phyloP scores from a whole-genome alignment of 2,797 vertebrate species.

The Halcyon leucocephala region DNA sequence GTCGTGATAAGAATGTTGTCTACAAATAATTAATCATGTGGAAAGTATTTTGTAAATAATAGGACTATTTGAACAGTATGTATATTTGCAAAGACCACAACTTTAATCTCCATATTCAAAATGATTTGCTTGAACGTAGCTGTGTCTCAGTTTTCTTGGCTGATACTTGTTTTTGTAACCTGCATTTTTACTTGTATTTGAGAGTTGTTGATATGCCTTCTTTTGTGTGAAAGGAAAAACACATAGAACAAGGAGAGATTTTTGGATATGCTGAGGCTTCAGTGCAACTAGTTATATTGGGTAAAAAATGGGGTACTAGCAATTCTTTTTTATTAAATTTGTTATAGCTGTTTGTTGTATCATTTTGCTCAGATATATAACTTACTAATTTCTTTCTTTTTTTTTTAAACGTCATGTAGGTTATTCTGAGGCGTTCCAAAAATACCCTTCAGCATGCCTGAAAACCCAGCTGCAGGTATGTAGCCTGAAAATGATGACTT shows the following conservation, averaged over 20 bases:
- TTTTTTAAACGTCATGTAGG: constrained; percentile 12
- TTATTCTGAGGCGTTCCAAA: constrained; percentile 33
- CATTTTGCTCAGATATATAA: neutral
- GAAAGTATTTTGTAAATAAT: neutral
- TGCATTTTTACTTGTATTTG: neutral
- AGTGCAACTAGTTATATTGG: neutral
- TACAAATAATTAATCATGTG: neutral
- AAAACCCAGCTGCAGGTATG: constrained; percentile 81
- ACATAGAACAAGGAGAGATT: neutral
- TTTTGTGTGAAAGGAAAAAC: neutral
- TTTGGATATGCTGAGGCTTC: neutral
- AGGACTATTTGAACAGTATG: neutral
- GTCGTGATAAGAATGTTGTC: accelerated
- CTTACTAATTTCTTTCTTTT: neutral
- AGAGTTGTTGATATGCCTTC: neutral
- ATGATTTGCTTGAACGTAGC: neutral
- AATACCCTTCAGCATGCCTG: constrained; percentile 75
- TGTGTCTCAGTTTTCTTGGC: neutral
- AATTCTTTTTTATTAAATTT: neutral
- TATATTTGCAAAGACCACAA: neutral
- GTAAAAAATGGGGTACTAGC: neutral
- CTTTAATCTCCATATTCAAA: neutral
- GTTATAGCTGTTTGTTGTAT: neutral
- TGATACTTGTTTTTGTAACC: neutral
- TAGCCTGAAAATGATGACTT: neutral